Conservation (phyloP, 2,888 invertebrate genomes). For the Plebejus anna region DNA sequence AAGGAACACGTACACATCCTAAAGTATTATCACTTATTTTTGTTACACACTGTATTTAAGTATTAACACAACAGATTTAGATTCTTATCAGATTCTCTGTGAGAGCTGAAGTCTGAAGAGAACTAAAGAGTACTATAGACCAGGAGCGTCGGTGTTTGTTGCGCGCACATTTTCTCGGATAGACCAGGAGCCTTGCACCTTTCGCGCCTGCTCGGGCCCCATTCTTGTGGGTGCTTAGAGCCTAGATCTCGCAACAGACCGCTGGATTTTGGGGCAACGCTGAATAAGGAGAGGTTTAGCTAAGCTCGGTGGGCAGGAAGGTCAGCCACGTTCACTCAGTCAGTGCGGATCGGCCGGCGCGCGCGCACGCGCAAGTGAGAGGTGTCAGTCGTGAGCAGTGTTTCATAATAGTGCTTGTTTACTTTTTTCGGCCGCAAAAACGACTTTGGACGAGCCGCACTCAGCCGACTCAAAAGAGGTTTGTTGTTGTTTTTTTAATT, state of each 20-base stretch:
- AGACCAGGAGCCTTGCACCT: not conserved
- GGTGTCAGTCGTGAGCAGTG: slow-evolving; percentile 66
- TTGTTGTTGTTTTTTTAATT: slow-evolving; percentile 52
- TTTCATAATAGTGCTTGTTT: slow-evolving; percentile 64
- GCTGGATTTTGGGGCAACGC: slow-evolving; percentile 31
- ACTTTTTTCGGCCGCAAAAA: slow-evolving; percentile 50
- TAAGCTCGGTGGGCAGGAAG: slow-evolving; percentile 72
- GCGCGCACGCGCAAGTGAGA: slow-evolving; percentile 67
- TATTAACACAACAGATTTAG: too few species aligned
- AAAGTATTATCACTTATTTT: too few species aligned
- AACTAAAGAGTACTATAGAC: too few species aligned
- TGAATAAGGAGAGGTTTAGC: slow-evolving; percentile 61
- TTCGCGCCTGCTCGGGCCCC: not conserved
- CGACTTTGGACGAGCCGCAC: slow-evolving; percentile 48
- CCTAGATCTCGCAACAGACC: slow-evolving; percentile 4
- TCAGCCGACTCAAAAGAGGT: slow-evolving; percentile 58
- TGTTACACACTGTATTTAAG: too few species aligned
- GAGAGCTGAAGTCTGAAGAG: too few species aligned
- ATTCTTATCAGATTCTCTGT: too few species aligned
- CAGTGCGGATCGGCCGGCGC: slow-evolving; percentile 69
- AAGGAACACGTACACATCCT: too few species aligned
- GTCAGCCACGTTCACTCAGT: slow-evolving; percentile 73
- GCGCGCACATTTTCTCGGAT: not conserved
- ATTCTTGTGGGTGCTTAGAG: slow-evolving; percentile 1
- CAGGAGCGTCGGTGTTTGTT: too few species aligned